Evolutionary conservation across 2,113 vertebrate species (phyloP).

Genomic region (Mesocricetus auratus): DNA sequence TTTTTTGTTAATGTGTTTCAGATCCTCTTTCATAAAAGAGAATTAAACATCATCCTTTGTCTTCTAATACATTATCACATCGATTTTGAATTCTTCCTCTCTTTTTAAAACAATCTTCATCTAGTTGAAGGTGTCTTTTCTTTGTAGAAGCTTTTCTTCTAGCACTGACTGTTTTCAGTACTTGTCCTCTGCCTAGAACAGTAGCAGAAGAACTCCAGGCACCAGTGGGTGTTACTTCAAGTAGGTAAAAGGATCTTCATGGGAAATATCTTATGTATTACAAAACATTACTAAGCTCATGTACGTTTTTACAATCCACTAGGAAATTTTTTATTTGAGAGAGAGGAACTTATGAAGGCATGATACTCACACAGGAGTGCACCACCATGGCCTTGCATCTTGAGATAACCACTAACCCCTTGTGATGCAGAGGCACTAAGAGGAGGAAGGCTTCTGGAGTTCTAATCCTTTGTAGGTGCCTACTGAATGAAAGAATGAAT

Average conservation of each 20-base stretch:
- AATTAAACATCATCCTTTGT: not conserved
- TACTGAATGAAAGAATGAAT: not conserved
- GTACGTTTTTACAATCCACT: not conserved
- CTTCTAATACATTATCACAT: not conserved
- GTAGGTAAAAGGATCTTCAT: not conserved
- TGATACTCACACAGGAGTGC: not conserved
- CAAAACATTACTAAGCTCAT: not conserved
- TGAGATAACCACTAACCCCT: not conserved
- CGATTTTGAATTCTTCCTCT: not conserved
- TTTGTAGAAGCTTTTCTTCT: not conserved
- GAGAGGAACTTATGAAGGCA: not conserved
- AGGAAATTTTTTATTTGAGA: not conserved
- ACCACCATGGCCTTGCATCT: not conserved
- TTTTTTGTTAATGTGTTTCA: not conserved
- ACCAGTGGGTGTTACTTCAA: not conserved
- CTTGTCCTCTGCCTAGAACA: not conserved
- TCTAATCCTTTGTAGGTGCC: not conserved
- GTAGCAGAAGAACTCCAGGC: not conserved
- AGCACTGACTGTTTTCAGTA: not conserved
- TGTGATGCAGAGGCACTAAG: not conserved
- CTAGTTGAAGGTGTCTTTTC: not conserved
- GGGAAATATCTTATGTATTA: not conserved
- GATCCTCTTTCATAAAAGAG: not conserved
- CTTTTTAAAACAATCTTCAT: not conserved
- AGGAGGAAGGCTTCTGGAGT: rapidly evolving